phyloP scores from a whole-genome alignment of 1,140 invertebrate species.

The Spodoptera frugiperda region DNA sequence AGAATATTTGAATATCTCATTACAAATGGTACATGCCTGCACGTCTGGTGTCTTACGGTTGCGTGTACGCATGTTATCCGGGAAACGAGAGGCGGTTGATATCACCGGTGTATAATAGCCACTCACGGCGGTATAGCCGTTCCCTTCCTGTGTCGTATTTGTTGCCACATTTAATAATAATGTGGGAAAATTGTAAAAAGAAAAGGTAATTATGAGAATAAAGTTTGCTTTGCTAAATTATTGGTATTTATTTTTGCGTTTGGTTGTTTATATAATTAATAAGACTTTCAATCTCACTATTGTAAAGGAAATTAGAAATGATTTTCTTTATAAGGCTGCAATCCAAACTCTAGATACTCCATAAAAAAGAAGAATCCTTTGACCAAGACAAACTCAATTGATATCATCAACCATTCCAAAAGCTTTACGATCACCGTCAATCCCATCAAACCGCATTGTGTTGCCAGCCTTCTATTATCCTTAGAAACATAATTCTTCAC shows the following conservation, averaged over 20 bases:
- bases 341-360: too few relatives aligned
- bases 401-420: too few relatives aligned
- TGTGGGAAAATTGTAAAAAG: neutral
- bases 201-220: too few relatives aligned
- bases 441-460: neutral
- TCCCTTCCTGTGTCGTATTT: slow-evolving; percentile 21
- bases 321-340: too few relatives aligned
- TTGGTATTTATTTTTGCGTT: neutral
- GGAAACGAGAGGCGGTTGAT: slow-evolving; percentile 23
- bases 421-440: neutral
- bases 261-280: too few relatives aligned
- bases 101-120: slow-evolving; percentile 10
- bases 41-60: neutral
- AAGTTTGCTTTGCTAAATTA: too few relatives aligned
- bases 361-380: too few relatives aligned
- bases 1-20: neutral
- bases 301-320: too few relatives aligned
- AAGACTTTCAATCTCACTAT: too few relatives aligned
- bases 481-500: neutral
- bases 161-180: neutral
- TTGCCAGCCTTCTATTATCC: neutral
- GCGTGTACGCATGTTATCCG: slow-evolving; percentile 24
- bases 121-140: neutral
- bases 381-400: too few relatives aligned
- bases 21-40: neutral